Evolutionary conservation across 2,888 invertebrate genomes (phyloP).

Genomic region (Girardia tigrina): DNA sequence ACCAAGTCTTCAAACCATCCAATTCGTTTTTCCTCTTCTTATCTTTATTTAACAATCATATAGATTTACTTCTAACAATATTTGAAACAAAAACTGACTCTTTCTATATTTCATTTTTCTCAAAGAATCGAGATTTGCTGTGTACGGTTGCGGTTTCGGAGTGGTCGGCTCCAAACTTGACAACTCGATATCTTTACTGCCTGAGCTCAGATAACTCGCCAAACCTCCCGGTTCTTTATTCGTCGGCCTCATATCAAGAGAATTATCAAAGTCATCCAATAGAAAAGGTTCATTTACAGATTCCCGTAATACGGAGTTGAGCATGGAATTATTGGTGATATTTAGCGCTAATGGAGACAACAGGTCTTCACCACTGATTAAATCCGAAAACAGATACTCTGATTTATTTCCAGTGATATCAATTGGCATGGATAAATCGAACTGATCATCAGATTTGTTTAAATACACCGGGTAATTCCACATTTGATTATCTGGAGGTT

Average conservation of each 20-base stretch:
- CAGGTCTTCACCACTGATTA: not conserved
- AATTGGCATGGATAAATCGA: slow-evolving; percentile 16
- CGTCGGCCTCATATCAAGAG: not conserved
- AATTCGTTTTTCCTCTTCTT: slow-evolving; percentile 32
- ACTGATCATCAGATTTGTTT: not conserved
- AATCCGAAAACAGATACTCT: not conserved
- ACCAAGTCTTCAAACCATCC: slow-evolving; percentile 33
- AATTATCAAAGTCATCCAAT: not conserved
- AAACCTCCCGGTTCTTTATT: not conserved
- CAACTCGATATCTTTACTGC: not conserved
- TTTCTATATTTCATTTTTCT: not conserved
- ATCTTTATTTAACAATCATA: not conserved
- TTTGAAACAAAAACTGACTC: not conserved
- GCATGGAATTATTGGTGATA: not conserved
- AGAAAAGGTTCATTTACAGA: slow-evolving; percentile 1
- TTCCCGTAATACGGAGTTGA: not conserved
- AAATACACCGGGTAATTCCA: not conserved
- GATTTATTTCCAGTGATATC: not conserved
- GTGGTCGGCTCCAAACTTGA: not conserved
- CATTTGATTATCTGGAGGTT: not conserved
- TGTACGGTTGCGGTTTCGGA: not conserved
- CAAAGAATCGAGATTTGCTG: not conserved
- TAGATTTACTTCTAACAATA: not conserved
- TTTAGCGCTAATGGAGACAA: not conserved
- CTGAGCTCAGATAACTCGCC: not conserved